Percentiles rank a stretch among this genome's conserved stretches.
Conservation (phyloP, 2,113 vertebrate species). For the Phodopus roborovskii region DNA sequence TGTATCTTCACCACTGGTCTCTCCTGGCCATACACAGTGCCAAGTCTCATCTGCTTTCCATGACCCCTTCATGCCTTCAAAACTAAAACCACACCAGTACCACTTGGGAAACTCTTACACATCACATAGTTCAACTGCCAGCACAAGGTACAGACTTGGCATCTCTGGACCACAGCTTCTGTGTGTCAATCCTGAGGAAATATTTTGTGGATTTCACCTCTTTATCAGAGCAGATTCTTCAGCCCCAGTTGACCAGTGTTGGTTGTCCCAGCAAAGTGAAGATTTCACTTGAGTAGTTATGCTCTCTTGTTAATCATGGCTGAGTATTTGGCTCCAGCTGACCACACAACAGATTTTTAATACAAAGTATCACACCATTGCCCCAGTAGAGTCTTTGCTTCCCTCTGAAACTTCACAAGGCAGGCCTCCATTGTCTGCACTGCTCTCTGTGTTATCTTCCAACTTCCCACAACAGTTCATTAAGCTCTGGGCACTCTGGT, state of each 20-base stretch:
- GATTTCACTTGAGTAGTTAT: background rate
- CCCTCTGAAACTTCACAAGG: background rate
- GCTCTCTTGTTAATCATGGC: background rate
- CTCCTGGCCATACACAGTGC: background rate
- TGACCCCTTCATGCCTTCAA: background rate
- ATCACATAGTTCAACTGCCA: background rate
- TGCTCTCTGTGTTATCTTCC: background rate
- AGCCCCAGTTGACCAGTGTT: background rate
- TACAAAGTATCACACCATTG: background rate
- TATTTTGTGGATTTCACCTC: background rate
- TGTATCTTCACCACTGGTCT: background rate
- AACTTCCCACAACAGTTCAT: background rate
- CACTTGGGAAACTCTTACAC: background rate
- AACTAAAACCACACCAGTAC: too few species aligned
- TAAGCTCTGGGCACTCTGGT: background rate
- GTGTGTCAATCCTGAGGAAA: background rate
- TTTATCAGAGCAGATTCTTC: background rate
- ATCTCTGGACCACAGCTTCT: background rate
- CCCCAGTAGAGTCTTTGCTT: background rate
- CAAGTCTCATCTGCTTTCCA: background rate
- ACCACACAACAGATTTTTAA: background rate
- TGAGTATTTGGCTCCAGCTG: background rate
- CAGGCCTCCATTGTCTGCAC: background rate
- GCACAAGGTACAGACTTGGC: background rate
- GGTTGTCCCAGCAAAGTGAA: background rate